phyloP scores from a whole-genome alignment of 2,113 vertebrate species.

The Trichomycterus rosablanca region DNA sequence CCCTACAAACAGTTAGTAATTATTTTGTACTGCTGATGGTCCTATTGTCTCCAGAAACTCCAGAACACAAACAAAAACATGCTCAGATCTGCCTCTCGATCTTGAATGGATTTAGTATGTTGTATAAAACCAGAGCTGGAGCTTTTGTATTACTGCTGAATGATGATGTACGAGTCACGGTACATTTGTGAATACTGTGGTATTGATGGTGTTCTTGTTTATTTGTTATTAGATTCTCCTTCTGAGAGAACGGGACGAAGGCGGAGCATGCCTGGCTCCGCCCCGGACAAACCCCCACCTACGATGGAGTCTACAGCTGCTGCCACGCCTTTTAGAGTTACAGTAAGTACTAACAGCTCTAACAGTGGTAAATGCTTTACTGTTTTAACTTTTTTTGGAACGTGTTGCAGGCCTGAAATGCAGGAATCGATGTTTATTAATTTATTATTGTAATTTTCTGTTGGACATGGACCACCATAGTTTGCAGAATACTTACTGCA shows the following conservation, averaged over 20 bases:
- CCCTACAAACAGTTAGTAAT: too few relatives aligned
- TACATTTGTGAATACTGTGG: too few relatives aligned
- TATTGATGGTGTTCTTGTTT: background rate
- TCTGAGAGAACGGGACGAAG: constrained; percentile 86
- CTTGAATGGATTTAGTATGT: background rate
- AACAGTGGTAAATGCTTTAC: too few relatives aligned
- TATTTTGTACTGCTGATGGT: background rate
- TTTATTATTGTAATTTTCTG: too few relatives aligned
- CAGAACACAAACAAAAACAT: constrained; percentile 1
- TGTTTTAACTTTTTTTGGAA: too few relatives aligned
- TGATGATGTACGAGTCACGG: too few relatives aligned
- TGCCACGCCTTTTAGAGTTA: constrained; percentile 87
- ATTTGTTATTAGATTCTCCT: constrained; percentile 81
- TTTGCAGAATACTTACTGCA: too few relatives aligned
- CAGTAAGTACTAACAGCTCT: constrained; percentile 81
- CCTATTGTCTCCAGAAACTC: background rate
- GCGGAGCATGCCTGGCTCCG: constrained; percentile 86
- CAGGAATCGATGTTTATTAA: too few relatives aligned
- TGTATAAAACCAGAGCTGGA: background rate
- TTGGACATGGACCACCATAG: too few relatives aligned
- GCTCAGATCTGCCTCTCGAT: constrained; percentile 1
- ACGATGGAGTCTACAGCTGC: constrained; percentile 81
- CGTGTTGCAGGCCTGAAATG: too few relatives aligned
- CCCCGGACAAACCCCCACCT: constrained; percentile 74
- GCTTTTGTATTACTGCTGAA: background rate